Evolutionary conservation across 2,888 invertebrate genomes (phyloP).

Genomic region (Apocheima hispidaria): DNA sequence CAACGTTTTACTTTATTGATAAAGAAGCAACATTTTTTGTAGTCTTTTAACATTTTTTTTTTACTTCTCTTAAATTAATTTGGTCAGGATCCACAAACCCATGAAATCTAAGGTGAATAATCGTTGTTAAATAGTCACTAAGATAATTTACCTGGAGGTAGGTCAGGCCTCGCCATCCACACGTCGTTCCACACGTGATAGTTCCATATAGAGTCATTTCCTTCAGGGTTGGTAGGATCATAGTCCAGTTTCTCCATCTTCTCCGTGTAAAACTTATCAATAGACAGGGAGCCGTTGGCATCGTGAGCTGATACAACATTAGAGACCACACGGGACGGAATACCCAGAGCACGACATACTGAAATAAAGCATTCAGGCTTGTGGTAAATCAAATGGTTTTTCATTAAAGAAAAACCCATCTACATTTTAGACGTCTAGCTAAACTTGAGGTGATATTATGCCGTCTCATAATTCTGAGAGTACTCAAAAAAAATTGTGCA

Average conservation of each 20-base stretch:
- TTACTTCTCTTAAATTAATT: too few relatives aligned
- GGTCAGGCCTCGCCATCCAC: slow-evolving; percentile 94
- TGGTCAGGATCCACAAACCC: too few relatives aligned
- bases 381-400: neutral
- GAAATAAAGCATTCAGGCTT: neutral
- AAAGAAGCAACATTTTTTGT: too few relatives aligned
- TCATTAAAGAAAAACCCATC: too few relatives aligned
- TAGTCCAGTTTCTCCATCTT: neutral
- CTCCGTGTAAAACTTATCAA: slow-evolving; percentile 90
- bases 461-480: too few relatives aligned
- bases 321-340: slow-evolving; percentile 93
- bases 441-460: too few relatives aligned
- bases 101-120: neutral
- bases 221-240: slow-evolving; percentile 52
- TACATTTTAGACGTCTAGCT: too few relatives aligned
- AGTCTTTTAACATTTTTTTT: too few relatives aligned
- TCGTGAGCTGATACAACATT: slow-evolving; percentile 95
- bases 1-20: too few relatives aligned
- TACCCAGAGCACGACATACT: slow-evolving; percentile 81
- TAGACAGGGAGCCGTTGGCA: slow-evolving; percentile 91
- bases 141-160: slow-evolving; percentile 83
- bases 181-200: slow-evolving; percentile 96
- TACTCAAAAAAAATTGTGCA: too few relatives aligned
- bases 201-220: slow-evolving; percentile 93
- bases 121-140: too few relatives aligned